Base-by-base conservation (phyloP, 2,797 vertebrate genomes). In the Tadarida brasiliensis region DNA sequence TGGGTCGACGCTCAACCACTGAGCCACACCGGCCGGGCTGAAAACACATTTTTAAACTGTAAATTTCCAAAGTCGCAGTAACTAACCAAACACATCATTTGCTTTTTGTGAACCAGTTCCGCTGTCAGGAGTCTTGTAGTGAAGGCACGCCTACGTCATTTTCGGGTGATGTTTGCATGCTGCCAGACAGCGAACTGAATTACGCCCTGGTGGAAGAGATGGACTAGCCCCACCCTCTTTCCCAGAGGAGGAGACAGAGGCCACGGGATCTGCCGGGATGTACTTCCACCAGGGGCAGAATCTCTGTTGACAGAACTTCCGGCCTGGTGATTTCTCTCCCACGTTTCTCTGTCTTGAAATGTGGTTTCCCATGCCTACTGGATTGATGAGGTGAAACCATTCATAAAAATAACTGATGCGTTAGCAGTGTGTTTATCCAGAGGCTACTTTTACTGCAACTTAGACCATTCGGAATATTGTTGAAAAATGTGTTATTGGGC, bases 11-110 rank as follows among this genome's bases (percentile, higher is more conserved):
- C 39, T 44, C 39, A 44, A 44, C 39, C 39, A 4, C 39, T 44
- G 39, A 44, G 39, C 39, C 39, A 44, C 7, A 44, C 39, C 39
- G 3, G 39, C 39, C 39, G 3, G 39, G 39, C 39, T 5, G 39
- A 44, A 44, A 44, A 44, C 39, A 44, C 39, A 35, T 54, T 81
- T 51, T 92, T 83, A 78, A 88, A 93, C 76, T 83, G 33, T 71
- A 68, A 71, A 87, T 92, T 91, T 95, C 73, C 26, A 77, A 74
- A 71, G 76, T 54, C 63, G 35, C 51, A 56, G 78, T 83, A 54
- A 85, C 93, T 56, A 86, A 35, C 33, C 49, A 49, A 68, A 14
- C 1, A 12, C 12, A 56, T 76, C 4, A 65, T 61, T 15, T 44
- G 17, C 30, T 90, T 80, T 84, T 67, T 67, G 67, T 67, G 67